Evolutionary conservation across 2,797 vertebrate species (phyloP).

Genomic region (Vireo griseus): DNA sequence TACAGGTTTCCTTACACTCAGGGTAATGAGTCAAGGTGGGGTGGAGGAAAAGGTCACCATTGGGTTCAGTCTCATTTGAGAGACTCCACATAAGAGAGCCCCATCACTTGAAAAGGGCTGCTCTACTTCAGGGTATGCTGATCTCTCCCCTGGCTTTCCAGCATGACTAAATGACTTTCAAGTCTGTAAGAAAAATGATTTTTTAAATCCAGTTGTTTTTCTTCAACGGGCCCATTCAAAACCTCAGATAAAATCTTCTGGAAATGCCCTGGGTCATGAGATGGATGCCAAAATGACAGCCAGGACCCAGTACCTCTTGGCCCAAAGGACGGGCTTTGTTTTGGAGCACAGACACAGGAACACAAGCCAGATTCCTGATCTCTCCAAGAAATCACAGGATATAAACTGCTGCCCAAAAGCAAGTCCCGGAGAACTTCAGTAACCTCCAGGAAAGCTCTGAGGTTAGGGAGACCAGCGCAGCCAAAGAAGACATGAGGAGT

Average conservation of each 20-base stretch:
- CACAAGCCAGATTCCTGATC: not conserved
- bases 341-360: not conserved
- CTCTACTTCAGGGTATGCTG: not conserved
- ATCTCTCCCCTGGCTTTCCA: not conserved
- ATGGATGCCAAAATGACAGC: not conserved
- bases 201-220: not conserved
- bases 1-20: not conserved
- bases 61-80: not conserved
- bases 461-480: not conserved
- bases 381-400: slow-evolving; percentile 30
- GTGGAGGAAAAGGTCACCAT: not conserved
- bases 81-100: not conserved
- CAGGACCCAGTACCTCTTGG: not conserved
- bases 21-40: not conserved
- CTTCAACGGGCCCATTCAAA: not conserved
- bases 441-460: slow-evolving; percentile 15
- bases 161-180: not conserved
- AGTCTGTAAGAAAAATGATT: not conserved
- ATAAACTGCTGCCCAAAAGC: slow-evolving; percentile 34
- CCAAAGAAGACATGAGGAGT: slow-evolving; percentile 43
- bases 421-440: slow-evolving; percentile 1
- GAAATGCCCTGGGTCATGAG: not conserved
- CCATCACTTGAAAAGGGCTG: not conserved
- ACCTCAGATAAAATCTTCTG: slow-evolving; percentile 6
- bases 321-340: not conserved